Percentiles rank a stretch among this genome's conserved stretches.
Conservation (phyloP, 1,140 invertebrate species). For the Eufriesea mexicana region DNA sequence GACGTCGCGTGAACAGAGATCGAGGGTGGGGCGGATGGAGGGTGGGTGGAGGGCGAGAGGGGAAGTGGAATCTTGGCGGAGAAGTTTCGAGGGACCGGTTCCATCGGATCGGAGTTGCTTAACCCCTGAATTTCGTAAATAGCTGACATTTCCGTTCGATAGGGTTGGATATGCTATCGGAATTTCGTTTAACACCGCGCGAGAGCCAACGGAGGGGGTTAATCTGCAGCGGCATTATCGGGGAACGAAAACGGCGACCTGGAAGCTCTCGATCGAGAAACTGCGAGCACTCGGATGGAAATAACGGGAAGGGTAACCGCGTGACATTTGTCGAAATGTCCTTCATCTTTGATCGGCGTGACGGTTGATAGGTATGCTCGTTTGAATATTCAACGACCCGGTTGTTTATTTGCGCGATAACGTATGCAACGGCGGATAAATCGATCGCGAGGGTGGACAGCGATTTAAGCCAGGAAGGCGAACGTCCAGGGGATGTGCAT, state of each 20-base stretch:
- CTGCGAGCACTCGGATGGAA: not conserved
- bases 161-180: too few relatives aligned
- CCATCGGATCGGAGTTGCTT: not conserved
- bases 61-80: not conserved
- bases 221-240: not conserved
- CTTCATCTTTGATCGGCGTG: not conserved
- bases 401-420: constrained; percentile 14
- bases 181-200: too few relatives aligned
- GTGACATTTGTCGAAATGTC: not conserved
- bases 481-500: too few relatives aligned
- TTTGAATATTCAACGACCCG: constrained; percentile 26
- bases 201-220: not conserved
- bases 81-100: not conserved
- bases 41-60: not conserved
- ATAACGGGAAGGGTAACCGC: not conserved
- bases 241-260: not conserved
- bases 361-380: not conserved
- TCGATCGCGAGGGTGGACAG: not conserved
- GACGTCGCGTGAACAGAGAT: not conserved
- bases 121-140: not conserved
- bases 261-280: not conserved
- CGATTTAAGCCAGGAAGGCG: not conserved
- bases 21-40: too few relatives aligned
- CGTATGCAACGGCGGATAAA: not conserved
- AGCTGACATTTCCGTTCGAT: not conserved